Percentiles rank a stretch among this genome's conserved stretches.
Evolutionary conservation across 2,113 vertebrate genomes (phyloP).

Genomic region (Alosa alosa): DNA sequence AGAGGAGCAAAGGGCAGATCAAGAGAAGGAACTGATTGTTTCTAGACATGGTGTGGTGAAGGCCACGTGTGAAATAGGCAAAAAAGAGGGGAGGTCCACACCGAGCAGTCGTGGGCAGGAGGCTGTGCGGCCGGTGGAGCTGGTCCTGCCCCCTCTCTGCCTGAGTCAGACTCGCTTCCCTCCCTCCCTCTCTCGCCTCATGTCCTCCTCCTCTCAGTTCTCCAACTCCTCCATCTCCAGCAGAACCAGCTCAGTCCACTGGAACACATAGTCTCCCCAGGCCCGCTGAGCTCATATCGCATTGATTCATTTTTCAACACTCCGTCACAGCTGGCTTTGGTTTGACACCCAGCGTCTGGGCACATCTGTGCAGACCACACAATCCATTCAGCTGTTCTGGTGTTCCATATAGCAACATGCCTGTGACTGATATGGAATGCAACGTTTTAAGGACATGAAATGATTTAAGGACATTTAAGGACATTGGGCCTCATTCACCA

Average conservation of each 20-base stretch:
- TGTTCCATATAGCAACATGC: background rate
- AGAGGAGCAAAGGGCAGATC: background rate
- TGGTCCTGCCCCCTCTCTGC: conserved; percentile 66
- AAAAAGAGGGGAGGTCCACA: background rate
- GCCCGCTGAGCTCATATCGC: no score
- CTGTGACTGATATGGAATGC: background rate
- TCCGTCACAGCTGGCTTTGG: background rate
- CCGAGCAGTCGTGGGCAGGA: background rate
- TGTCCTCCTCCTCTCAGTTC: conserved; percentile 13
- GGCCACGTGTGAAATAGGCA: background rate
- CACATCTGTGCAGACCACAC: background rate
- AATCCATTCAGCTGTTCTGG: background rate
- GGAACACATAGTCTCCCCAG: background rate
- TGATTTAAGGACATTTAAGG: no score
- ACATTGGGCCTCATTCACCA: no score
- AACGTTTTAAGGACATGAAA: background rate
- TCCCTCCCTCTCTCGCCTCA: conserved; percentile 15
- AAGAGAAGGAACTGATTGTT: background rate
- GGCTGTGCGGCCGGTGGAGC: conserved; percentile 50
- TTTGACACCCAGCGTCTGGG: background rate
- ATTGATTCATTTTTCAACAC: background rate
- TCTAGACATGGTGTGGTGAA: background rate
- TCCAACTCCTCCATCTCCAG: background rate
- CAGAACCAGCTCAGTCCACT: conserved; percentile 18
- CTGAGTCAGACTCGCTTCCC: background rate